A percentile compares a stretch with the other conserved stretches of the same genome.
phyloP scores from a whole-genome alignment of 2,113 vertebrate species.

The Actenoides lindsayi region DNA sequence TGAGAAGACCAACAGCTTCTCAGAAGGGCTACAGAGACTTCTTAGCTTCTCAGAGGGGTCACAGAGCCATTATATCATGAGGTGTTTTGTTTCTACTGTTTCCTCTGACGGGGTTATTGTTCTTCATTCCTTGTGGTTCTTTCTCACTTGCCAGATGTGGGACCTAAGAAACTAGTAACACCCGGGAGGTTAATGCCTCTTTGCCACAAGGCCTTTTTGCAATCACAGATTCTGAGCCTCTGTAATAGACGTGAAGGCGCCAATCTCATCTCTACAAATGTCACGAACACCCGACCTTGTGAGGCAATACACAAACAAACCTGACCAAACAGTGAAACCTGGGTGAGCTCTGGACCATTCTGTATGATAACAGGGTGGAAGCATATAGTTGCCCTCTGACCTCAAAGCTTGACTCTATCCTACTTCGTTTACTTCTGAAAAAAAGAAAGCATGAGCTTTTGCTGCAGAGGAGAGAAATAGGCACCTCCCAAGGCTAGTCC shows the following conservation, averaged over 20 bases:
- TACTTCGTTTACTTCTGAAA: not conserved
- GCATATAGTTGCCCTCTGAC: not conserved
- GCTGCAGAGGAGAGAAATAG: not conserved
- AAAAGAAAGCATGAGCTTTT: not conserved
- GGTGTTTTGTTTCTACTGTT: not conserved
- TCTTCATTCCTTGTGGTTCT: not conserved
- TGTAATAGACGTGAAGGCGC: not conserved
- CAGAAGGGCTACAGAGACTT: not conserved
- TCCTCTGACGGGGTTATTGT: not conserved
- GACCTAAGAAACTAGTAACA: not conserved
- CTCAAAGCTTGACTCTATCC: not conserved
- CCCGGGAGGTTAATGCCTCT: not conserved
- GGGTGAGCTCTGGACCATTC: not conserved
- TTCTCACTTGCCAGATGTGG: not conserved
- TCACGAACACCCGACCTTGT: not conserved
- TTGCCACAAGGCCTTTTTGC: not conserved
- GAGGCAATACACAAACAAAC: constrained; percentile 36
- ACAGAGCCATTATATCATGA: not conserved
- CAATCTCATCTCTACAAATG: not conserved
- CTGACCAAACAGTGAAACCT: not conserved
- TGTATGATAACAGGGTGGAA: not conserved
- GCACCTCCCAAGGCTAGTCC: not conserved
- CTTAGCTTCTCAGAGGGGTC: not conserved
- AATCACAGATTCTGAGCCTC: not conserved
- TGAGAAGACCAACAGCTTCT: not conserved